phyloP scores from a whole-genome alignment of 2,888 invertebrate genomes.

The Drosophila recens region DNA sequence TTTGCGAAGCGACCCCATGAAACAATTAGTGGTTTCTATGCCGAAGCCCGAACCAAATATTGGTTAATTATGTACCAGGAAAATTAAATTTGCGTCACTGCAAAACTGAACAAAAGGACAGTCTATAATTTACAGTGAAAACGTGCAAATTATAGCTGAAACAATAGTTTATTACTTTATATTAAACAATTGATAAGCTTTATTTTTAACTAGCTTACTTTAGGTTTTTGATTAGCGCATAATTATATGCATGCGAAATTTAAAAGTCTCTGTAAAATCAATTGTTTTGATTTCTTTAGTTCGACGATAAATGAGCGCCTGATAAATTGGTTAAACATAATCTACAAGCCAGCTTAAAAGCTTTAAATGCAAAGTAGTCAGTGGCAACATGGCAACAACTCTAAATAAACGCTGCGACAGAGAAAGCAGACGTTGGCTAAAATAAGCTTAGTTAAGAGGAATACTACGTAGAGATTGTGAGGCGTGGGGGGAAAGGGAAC shows the following conservation, averaged over 20 bases:
- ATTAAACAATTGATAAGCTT: not conserved
- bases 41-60: constrained; percentile 1
- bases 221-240: not conserved
- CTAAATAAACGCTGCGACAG: constrained; percentile 48
- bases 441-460: constrained; percentile 75
- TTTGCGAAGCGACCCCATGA: constrained; percentile 8
- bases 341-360: constrained; percentile 56
- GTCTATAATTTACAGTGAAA: not conserved
- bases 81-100: constrained; percentile 1
- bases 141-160: not conserved
- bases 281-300: constrained; percentile 3
- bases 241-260: not conserved
- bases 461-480: not conserved
- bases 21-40: constrained; percentile 41
- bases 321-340: constrained; percentile 57
- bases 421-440: constrained; percentile 52
- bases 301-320: constrained; percentile 19
- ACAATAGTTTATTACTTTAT: not conserved
- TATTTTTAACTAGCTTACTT: not conserved
- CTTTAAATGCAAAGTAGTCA: constrained; percentile 61
- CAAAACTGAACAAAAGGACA: not conserved
- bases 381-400: constrained; percentile 51
- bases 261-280: not conserved
- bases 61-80: constrained; percentile 17
- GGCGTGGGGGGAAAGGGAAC: not conserved